These are phyloP conservation scores for Perizoma affinitatum DNA, from an alignment of 2,888 invertebrate species.

Conservation along the genomic window DNA sequence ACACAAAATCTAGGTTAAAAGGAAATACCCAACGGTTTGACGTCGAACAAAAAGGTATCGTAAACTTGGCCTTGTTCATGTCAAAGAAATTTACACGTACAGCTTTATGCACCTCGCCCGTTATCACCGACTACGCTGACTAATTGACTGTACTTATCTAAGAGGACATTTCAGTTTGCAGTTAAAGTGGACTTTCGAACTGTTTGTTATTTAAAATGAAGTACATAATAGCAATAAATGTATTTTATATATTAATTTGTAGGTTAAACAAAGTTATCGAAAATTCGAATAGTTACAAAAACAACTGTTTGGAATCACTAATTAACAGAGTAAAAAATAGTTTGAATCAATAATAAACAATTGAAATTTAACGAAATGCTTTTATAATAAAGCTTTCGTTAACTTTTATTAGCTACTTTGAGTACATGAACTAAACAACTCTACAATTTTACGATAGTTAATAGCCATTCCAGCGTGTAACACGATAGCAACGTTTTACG, in stretches of 20 bases:
- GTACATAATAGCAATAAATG: too few relatives aligned
- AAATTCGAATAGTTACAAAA: too few relatives aligned
- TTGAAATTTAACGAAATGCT: too few relatives aligned
- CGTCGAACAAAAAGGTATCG: slow-evolving; percentile 43
- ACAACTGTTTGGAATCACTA: too few relatives aligned
- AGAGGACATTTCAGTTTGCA: slow-evolving; percentile 2
- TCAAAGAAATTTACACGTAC: slow-evolving; percentile 49
- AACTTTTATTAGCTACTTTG: too few relatives aligned
- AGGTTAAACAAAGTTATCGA: too few relatives aligned
- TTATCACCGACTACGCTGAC: slow-evolving; percentile 36
- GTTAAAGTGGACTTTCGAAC: slow-evolving; percentile 12
- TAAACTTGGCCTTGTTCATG: slow-evolving; percentile 46
- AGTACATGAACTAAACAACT: too few relatives aligned
- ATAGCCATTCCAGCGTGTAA: neutral
- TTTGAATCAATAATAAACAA: too few relatives aligned
- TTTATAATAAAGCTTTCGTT: too few relatives aligned
- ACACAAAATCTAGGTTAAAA: slow-evolving; percentile 26
- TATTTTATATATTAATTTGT: too few relatives aligned
- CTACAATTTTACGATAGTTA: too few relatives aligned
- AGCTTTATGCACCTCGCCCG: slow-evolving; percentile 42
- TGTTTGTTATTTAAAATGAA: neutral
- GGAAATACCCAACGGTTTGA: slow-evolving; percentile 41
- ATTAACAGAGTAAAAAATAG: too few relatives aligned
- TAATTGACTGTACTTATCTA: slow-evolving; percentile 41
- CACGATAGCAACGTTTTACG: neutral